These are phyloP conservation scores for Metellina segmentata DNA, from an alignment of 2,888 invertebrate genomes.

Conservation along the genomic window DNA sequence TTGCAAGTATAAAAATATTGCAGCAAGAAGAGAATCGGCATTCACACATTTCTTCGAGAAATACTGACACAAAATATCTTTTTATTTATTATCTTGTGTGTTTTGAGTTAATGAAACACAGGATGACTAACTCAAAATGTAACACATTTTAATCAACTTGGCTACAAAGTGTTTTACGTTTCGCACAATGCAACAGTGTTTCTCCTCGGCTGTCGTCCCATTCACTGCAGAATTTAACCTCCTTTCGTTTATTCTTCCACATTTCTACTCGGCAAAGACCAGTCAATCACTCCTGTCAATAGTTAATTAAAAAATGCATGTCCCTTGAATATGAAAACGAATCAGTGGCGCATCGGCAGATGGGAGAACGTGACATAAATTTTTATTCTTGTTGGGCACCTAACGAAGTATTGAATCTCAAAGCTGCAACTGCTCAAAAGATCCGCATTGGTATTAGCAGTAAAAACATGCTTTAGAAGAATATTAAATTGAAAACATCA, in stretches of 20 bases:
- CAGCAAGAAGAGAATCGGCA: no score
- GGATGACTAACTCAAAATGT: neutral
- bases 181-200: neutral
- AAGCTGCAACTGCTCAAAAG: no score
- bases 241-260: constrained; percentile 27
- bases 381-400: neutral
- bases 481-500: no score
- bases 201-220: neutral
- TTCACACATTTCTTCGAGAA: no score
- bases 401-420: no score
- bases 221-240: constrained; percentile 16
- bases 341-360: neutral
- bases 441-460: no score
- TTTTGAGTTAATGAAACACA: neutral
- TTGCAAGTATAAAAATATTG: no score
- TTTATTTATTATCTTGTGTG: neutral
- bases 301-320: constrained; percentile 40
- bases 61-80: neutral
- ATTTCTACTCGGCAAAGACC: neutral
- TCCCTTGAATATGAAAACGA: constrained; percentile 31
- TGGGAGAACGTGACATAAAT: neutral
- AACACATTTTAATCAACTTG: neutral
- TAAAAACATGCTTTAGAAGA: no score
- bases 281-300: constrained; percentile 53
- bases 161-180: neutral